Evolutionary conservation across 2,888 invertebrate species (phyloP), one percentile per base, ranked within the genome.

Genomic region (Blastobasis lacticolella): DNA sequence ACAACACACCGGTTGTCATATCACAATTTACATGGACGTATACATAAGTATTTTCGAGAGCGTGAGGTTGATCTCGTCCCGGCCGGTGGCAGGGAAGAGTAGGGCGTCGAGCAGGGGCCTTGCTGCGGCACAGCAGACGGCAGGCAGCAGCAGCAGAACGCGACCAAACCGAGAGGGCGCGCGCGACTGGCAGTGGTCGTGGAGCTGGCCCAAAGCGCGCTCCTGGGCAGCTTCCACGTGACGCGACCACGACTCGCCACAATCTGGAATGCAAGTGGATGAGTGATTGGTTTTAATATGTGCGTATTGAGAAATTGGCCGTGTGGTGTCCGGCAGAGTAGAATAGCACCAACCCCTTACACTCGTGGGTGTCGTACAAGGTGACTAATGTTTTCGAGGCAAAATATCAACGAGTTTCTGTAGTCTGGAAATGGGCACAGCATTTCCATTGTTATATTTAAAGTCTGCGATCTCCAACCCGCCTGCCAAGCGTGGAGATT

Each of bases 191-290:
- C 93, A 92, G 71, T 94, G 92, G 62, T 94, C 94, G 63, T 93
- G 92, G 37, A 97, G 83, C 78, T 94, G 92, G 5, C 93, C 88
- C 54, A 95, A 91, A 0, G 94, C 93, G 73, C 95, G 95, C 61
- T 96, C 95, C 82, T 96, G 96, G 1, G 95, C 78, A 46, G 92
- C 89, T 61, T 90, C 92, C 55, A 93, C 86, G 59, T 92, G 90
- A 1, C 66, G 60, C 7, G 61, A 51, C 2, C 64, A 54, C 5
- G 55, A 55, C 5, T 81, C 76, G 9, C 68, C 53, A 2, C 61
- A 57, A 57, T 79, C 82, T 84, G 70, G 23, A 55, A 59, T 48
- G 10, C 1, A 7, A 10, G 4, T 5, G 5, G 37, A n/a, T n/a
- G n/a, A n/a, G n/a, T n/a, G n/a, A n/a, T n/a, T n/a, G n/a, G n/a